Evolutionary conservation across 2,888 invertebrate genomes (phyloP).

Genomic region (Stenoptilia bipunctidactyla): DNA sequence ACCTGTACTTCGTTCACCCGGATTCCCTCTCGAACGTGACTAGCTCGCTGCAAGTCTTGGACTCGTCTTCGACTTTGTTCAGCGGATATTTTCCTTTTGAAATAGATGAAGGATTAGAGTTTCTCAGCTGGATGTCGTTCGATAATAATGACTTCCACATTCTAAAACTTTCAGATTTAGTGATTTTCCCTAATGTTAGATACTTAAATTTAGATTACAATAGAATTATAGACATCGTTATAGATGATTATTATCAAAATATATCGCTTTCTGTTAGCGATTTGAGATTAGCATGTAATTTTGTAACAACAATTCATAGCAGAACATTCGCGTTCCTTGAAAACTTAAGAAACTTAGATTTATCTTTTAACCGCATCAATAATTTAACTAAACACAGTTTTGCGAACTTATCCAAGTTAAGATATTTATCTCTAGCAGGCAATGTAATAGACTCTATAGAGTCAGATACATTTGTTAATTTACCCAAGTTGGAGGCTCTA

Average conservation of each 20-base stretch:
- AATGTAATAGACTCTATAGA: constrained; percentile 83
- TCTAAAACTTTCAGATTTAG: constrained; percentile 78
- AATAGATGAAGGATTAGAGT: constrained; percentile 79
- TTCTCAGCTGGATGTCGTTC: constrained; percentile 85
- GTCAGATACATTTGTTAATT: constrained; percentile 78
- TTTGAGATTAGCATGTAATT: constrained; percentile 86
- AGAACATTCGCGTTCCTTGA: constrained; percentile 80
- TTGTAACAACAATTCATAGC: constrained; percentile 75
- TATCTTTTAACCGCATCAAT: constrained; percentile 83
- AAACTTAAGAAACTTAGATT: constrained; percentile 81
- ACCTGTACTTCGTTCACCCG: constrained; percentile 84
- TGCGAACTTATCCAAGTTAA: constrained; percentile 80
- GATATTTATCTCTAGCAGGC: constrained; percentile 85
- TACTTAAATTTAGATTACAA: constrained; percentile 91
- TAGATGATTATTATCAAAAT: constrained; percentile 66
- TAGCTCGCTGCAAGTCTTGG: constrained; percentile 82
- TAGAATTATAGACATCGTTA: constrained; percentile 78
- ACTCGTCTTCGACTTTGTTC: constrained; percentile 88
- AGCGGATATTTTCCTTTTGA: constrained; percentile 84
- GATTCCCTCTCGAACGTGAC: constrained; percentile 85
- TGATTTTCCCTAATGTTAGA: constrained; percentile 76
- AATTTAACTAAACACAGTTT: constrained; percentile 80
- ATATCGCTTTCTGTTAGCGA: constrained; percentile 81
- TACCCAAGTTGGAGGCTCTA: constrained; percentile 81
- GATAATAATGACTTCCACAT: constrained; percentile 89